A percentile compares a stretch with the other conserved stretches of the same genome.
Conservation (phyloP, 1,140 invertebrate genomes). For the Conopomorpha cramerella region DNA sequence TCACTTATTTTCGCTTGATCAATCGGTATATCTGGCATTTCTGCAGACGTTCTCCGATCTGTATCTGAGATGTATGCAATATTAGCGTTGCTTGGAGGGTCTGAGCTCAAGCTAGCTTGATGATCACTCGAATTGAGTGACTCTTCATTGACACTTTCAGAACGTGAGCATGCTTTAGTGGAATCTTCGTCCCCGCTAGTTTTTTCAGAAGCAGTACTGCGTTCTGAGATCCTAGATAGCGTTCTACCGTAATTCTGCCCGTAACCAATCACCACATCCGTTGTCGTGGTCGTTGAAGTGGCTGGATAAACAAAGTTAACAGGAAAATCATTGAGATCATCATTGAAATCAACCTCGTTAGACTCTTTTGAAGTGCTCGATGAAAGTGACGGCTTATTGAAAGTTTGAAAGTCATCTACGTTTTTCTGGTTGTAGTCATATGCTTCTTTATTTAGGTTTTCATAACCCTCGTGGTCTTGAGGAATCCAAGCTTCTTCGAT, state of each 20-base stretch:
- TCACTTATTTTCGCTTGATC: slow-evolving; percentile 65
- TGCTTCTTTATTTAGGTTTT: slow-evolving; percentile 53
- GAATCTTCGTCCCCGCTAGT: slow-evolving; percentile 81
- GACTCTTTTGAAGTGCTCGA: slow-evolving; percentile 65
- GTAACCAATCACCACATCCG: slow-evolving; percentile 71
- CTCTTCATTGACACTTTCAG: slow-evolving; percentile 81
- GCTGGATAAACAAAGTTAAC: slow-evolving; percentile 72
- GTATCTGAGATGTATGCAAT: slow-evolving; percentile 74
- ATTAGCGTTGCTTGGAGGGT: slow-evolving; percentile 73
- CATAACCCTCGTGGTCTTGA: slow-evolving; percentile 71
- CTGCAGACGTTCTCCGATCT: slow-evolving; percentile 77
- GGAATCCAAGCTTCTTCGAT: slow-evolving; percentile 80
- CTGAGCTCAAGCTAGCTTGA: slow-evolving; percentile 82
- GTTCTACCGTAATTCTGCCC: slow-evolving; percentile 76
- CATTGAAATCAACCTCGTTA: slow-evolving; percentile 70
- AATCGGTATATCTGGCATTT: slow-evolving; percentile 80
- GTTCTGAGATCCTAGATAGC: slow-evolving; percentile 82
- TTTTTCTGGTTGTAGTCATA: slow-evolving; percentile 51
- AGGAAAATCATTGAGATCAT: slow-evolving; percentile 75
- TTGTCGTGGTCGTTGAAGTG: slow-evolving; percentile 56
- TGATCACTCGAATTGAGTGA: slow-evolving; percentile 81
- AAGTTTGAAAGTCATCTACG: slow-evolving; percentile 55
- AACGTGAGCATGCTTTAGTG: slow-evolving; percentile 78
- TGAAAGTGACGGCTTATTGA: slow-evolving; percentile 58
- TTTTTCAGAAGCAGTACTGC: slow-evolving; percentile 82